Evolutionary conservation across 2,797 vertebrate species (phyloP).

Genomic region (Spondyliosoma cantharus): DNA sequence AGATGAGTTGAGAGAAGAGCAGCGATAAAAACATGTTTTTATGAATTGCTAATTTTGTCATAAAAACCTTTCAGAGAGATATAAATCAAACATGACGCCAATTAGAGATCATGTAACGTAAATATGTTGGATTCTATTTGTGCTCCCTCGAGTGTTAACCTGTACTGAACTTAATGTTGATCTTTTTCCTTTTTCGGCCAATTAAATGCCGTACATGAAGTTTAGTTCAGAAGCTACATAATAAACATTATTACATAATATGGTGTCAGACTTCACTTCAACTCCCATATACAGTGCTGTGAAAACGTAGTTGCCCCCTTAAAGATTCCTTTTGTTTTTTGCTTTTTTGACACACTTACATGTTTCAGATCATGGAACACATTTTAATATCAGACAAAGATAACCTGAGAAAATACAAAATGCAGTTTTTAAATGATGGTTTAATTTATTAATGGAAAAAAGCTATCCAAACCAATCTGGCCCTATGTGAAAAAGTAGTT

Average conservation of each 20-base stretch:
- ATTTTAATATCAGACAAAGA: no score
- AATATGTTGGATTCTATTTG: neutral
- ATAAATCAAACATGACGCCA: neutral
- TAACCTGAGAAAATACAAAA: no score
- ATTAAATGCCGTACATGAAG: neutral
- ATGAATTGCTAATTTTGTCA: neutral
- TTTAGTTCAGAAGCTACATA: neutral
- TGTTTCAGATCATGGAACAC: no score
- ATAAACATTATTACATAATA: neutral
- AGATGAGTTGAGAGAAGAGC: no score
- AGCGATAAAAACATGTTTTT: neutral
- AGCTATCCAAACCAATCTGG: no score
- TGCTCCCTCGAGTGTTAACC: neutral
- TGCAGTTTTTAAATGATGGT: no score
- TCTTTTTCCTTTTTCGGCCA: conserved; percentile 15
- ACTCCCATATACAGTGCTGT: no score
- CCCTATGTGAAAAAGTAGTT: no score
- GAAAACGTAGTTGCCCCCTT: no score
- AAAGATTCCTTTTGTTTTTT: no score
- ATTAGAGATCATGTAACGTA: neutral
- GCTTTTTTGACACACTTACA: no score
- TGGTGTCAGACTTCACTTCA: neutral
- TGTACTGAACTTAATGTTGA: neutral
- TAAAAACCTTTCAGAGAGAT: neutral
- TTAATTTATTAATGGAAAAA: no score